Conservation (phyloP, 2,888 invertebrate species). For the Neria commutata region DNA sequence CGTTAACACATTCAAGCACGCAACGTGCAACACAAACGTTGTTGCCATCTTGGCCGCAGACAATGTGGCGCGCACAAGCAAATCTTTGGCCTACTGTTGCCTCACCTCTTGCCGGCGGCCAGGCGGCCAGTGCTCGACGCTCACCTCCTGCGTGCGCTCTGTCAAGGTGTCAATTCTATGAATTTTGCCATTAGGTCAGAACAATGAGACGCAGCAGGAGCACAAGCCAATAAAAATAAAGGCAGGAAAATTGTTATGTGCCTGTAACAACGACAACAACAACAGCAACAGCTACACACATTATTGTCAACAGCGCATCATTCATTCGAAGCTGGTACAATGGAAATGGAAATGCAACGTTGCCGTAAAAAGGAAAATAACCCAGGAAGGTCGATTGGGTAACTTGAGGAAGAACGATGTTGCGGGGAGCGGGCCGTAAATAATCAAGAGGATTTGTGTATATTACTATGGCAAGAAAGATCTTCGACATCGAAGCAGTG, state of each 20-base stretch:
- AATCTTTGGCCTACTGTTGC: conserved; percentile 28
- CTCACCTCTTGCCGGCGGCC: not conserved
- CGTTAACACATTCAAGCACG: not conserved
- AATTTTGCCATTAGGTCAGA: conserved; percentile 28
- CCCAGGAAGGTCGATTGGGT: not conserved
- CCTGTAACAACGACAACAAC: conserved; percentile 19
- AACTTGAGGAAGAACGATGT: too few species aligned
- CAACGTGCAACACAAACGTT: conserved; percentile 5
- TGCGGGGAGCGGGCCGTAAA: too few species aligned
- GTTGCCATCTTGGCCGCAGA: conserved; percentile 34
- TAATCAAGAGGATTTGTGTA: too few species aligned
- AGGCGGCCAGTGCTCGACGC: not conserved
- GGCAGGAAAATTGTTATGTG: conserved; percentile 43
- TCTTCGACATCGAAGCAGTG: too few species aligned
- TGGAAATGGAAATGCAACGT: conserved; percentile 2
- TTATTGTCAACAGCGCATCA: conserved; percentile 1
- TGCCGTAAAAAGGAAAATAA: conserved; percentile 3
- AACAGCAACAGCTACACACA: not conserved
- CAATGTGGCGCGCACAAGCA: conserved; percentile 51
- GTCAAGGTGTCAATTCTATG: conserved; percentile 50
- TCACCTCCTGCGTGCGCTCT: not conserved
- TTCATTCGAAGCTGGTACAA: conserved; percentile 1
- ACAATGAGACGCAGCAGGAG: conserved; percentile 28
- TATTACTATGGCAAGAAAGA: too few species aligned
- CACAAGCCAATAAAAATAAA: conserved; percentile 30